These are phyloP conservation scores for Pseudopipra pipra DNA, from an alignment of 2,113 vertebrate genomes.

Conservation along the genomic window DNA sequence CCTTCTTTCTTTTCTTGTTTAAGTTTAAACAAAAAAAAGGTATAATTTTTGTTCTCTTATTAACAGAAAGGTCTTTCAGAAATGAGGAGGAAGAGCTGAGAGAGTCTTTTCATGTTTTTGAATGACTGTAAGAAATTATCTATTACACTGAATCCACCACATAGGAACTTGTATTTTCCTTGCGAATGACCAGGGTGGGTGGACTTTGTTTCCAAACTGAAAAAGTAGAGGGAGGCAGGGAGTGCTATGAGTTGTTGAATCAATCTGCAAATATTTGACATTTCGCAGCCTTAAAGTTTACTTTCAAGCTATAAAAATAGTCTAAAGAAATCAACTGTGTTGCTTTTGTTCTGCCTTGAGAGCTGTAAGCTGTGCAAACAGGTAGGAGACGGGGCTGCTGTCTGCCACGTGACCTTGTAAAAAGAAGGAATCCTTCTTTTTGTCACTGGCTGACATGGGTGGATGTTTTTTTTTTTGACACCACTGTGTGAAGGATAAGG, in stretches of 20 bases:
- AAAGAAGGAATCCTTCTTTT: too few relatives aligned
- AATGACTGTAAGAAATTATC: not conserved
- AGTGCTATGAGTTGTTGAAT: not conserved
- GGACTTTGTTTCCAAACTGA: not conserved
- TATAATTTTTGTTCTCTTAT: not conserved
- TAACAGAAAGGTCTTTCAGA: not conserved
- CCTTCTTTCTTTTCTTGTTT: not conserved
- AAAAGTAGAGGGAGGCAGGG: not conserved
- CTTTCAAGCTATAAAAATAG: constrained; percentile 11
- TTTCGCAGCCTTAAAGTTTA: not conserved
- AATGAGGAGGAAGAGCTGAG: not conserved
- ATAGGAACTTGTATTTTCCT: not conserved
- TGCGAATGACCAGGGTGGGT: not conserved
- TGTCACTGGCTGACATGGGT: not conserved
- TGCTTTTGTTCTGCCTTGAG: constrained; percentile 8
- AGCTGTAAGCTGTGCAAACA: constrained; percentile 15
- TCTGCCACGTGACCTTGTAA: not conserved
- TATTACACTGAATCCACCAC: not conserved
- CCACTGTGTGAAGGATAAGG: not conserved
- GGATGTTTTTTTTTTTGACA: not conserved
- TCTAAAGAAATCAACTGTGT: not conserved
- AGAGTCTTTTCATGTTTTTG: not conserved
- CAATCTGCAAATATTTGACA: constrained; percentile 16
- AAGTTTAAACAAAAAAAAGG: not conserved
- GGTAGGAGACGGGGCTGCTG: not conserved